Base-by-base conservation (phyloP, 2,888 invertebrate species). In the Boloria euphrosyne region DNA sequence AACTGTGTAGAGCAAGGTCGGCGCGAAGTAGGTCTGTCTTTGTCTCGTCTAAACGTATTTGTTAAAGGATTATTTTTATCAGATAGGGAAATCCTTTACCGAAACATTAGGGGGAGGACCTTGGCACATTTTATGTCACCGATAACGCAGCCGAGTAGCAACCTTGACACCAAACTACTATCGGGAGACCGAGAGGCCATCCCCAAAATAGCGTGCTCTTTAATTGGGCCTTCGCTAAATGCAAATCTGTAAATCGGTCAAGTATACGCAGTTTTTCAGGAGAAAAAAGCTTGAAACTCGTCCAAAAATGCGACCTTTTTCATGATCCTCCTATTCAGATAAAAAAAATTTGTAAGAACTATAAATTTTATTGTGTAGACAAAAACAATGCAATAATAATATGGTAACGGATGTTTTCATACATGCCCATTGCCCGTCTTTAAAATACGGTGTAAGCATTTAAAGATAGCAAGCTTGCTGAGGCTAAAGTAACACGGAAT, bases 111-210 rank as follows among this genome's bases (percentile, higher is more conserved):
- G 75, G 77, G 55, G 76, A 75, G 77, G 76, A 72, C 90, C 90
- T 88, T 90, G 90, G 83, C 90, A 89, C 80, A 78, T 84, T 79
- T 89, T 76, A 71, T 72, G 74, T 74, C 71, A 72, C 73, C 77
- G 79, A 76, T 80, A 79, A 77, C 78, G 71, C 78, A 75, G 81
- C 90, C 87, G 85, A 86, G 84, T 90, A 77, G 50, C 66, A 81
- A 81, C 91, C 91, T 91, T 91, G 91, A 91, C 91, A 92, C 87
- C 83, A 87, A 85, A 89, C 80, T 79, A 82, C 87, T 90, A 92
- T 90, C 90, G 86, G 79, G 80, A 84, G 84, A 82, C 85, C 82
- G 85, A 88, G 87, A 89, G 89, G 90, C 83, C 89, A 83, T 77
- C 80, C 70, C 85, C 79, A 75, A 90, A 91, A 91, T 91, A 91